phyloP scores from a whole-genome alignment of 2,113 vertebrate species.

The Etia nguti region DNA sequence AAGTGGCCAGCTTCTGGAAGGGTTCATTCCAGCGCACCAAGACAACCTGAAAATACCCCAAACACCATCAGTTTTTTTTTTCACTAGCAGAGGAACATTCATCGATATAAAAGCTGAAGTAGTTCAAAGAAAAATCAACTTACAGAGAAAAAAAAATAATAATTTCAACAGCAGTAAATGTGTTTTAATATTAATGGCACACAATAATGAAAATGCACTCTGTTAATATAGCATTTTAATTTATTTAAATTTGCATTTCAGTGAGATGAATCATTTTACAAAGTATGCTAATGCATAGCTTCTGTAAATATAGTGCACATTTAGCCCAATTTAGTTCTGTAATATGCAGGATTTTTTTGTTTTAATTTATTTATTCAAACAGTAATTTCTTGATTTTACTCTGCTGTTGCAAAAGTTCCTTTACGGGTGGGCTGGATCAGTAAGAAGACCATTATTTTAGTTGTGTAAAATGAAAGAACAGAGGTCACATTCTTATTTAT shows the following conservation, averaged over 20 bases:
- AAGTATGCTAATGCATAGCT: background rate
- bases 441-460: background rate
- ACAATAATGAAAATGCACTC: background rate
- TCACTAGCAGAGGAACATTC: background rate
- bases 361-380: background rate
- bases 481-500: background rate
- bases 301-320: background rate
- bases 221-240: background rate
- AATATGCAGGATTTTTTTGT: background rate
- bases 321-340: background rate
- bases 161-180: background rate
- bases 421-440: background rate
- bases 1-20: conserved; percentile 98
- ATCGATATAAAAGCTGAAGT: background rate
- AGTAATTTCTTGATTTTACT: background rate
- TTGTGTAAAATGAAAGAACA: background rate
- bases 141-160: background rate
- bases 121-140: background rate
- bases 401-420: background rate
- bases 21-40: conserved; percentile 98
- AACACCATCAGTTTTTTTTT: background rate
- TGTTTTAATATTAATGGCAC: background rate
- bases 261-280: background rate
- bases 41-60: conserved; percentile 80
- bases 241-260: background rate